phyloP scores from a whole-genome alignment of 2,888 invertebrate species.

The Hypselothyrea guttata region DNA sequence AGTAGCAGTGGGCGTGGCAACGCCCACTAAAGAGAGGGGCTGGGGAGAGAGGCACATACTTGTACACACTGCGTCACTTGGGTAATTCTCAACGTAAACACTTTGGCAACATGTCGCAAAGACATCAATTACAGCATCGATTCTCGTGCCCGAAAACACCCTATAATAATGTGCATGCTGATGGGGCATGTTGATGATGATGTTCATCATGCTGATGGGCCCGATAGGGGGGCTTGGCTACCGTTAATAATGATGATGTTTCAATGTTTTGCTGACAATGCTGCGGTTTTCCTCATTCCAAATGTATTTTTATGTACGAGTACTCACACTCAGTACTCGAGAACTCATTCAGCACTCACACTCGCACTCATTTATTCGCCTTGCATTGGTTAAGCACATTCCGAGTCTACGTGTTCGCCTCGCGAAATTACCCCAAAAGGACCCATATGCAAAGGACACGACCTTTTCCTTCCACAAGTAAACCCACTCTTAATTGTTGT shows the following conservation, averaged over 20 bases:
- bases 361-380: constrained; percentile 46
- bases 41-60: constrained; percentile 25
- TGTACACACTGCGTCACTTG: constrained; percentile 55
- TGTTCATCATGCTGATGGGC: constrained; percentile 35
- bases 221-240: constrained; percentile 6
- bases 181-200: constrained; percentile 18
- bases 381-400: constrained; percentile 69
- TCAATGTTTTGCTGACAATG: constrained; percentile 67
- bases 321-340: constrained; percentile 26
- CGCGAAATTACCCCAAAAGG: constrained; percentile 18
- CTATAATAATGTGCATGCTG: constrained; percentile 30
- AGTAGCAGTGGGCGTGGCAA: constrained; percentile 54
- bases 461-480: too few relatives aligned
- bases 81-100: constrained; percentile 77
- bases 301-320: constrained; percentile 67
- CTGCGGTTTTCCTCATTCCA: constrained; percentile 68
- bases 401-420: constrained; percentile 54
- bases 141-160: constrained; percentile 16
- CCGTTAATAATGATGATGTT: constrained; percentile 60
- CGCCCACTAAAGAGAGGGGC: constrained; percentile 2
- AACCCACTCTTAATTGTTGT: constrained; percentile 49
- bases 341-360: constrained; percentile 21
- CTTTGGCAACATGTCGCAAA: constrained; percentile 80
- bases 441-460: constrained; percentile 22
- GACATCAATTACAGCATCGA: constrained; percentile 80